Evolutionary conservation across 2,113 vertebrate species (phyloP).

Genomic region (Xiphorhynchus elegans): DNA sequence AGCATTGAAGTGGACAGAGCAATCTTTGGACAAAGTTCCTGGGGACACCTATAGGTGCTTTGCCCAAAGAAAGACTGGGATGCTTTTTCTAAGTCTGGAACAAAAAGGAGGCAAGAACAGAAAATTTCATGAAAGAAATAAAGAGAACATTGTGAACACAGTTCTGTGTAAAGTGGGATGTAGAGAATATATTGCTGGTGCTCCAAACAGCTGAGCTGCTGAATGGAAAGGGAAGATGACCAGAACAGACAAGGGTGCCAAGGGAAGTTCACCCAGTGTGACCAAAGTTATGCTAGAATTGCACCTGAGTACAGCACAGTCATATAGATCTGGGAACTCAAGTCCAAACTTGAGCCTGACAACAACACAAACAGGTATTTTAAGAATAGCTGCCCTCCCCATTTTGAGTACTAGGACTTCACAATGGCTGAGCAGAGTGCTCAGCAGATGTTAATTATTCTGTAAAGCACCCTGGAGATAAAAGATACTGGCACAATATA

Average conservation of each 20-base stretch:
- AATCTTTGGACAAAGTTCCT: not conserved
- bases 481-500: not conserved
- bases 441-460: not conserved
- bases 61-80: not conserved
- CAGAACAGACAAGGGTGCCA: not conserved
- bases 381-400: not conserved
- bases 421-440: not conserved
- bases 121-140: not conserved
- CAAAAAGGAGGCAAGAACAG: not conserved
- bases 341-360: not conserved
- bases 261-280: not conserved
- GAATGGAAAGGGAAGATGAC: not conserved
- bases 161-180: not conserved
- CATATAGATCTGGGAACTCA: not conserved
- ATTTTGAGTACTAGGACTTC: not conserved
- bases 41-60: not conserved
- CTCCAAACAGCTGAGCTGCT: not conserved
- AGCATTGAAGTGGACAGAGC: not conserved
- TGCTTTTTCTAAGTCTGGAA: not conserved
- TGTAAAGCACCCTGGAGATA: not conserved
- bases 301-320: not conserved
- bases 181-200: not conserved
- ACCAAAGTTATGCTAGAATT: not conserved
- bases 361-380: not conserved
- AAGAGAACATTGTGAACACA: not conserved